Evolutionary conservation across 2,888 invertebrate species (phyloP), one percentile per base, ranked within the genome.

Genomic region (Seira ritae): DNA sequence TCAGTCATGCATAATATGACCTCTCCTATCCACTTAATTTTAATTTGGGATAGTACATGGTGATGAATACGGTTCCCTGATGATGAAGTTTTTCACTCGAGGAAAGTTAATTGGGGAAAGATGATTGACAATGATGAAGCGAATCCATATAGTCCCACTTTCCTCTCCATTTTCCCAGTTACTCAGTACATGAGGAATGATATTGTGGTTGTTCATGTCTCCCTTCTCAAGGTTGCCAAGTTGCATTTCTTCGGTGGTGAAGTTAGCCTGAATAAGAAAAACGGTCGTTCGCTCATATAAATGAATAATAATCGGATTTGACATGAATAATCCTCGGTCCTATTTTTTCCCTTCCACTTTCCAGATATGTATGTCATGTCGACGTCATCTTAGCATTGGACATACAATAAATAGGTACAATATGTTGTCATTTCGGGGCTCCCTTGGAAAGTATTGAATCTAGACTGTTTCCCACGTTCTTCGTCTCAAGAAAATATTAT

Each of bases 271-370:
- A 42, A 4, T 42, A 42, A 4, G 6, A 42, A 4, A 42, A 8
- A 4, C 42, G 42, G 12, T 42, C 42, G 6, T 77, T 55, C 37
- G 31, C 60, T 23, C 24, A 42, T 31, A 42, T 42, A 42, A 78
- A 78, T 78, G 78, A 78, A 78, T 78, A 77, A 70, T 77, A 79
- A n/a, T n/a, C n/a, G 71, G 60, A 79, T 79, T 72, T 66, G 72
- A 72, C 79, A 79, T 55, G 79, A 72, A 67, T 73, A 79, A 79
- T 79, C 72, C 65, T 76, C 68, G n/a, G n/a, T n/a, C 42, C 42
- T 42, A 4, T 42, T 42, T 19, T 37, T 46, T 79, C 72, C 66
- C 79, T 79, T 79, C 79, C 79, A 71, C 73, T 72, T 67, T 72
- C 23, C 20, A 72, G 79, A 79, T 23, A 71, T 50, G 71, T n/a